These are phyloP conservation scores for Listronotus bonariensis DNA, from an alignment of 1,140 invertebrate genomes.

Conservation along the genomic window DNA sequence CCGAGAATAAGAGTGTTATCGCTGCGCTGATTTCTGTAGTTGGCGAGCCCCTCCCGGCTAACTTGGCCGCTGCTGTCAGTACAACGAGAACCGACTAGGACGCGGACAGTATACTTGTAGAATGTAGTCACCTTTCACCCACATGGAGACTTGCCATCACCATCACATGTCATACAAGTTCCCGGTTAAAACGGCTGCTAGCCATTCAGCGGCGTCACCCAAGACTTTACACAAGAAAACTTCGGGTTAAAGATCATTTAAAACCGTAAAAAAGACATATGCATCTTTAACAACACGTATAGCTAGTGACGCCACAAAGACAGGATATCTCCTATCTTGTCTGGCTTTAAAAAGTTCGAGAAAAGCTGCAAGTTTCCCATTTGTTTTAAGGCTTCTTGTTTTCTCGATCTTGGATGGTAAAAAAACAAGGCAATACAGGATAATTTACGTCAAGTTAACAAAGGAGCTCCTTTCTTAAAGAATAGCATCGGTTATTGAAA, in stretches of 20 bases:
- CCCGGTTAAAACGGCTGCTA: constrained; percentile 33
- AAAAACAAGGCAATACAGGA: too few relatives aligned
- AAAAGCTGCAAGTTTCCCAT: too few relatives aligned
- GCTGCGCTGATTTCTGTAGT: constrained; percentile 38
- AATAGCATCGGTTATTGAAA: too few relatives aligned
- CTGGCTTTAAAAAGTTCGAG: too few relatives aligned
- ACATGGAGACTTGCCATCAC: constrained; percentile 40
- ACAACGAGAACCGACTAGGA: constrained; percentile 29
- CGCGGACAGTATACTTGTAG: constrained; percentile 37
- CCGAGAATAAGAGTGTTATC: constrained; percentile 38
- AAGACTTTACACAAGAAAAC: neutral
- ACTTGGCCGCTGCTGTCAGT: constrained; percentile 34
- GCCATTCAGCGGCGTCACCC: constrained; percentile 27
- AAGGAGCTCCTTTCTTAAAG: too few relatives aligned
- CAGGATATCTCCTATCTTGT: too few relatives aligned
- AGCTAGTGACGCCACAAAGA: too few relatives aligned
- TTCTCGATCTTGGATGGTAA: too few relatives aligned
- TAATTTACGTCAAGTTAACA: too few relatives aligned
- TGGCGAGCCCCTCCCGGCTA: constrained; percentile 35
- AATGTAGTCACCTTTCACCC: constrained; percentile 40
- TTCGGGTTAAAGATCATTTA: neutral
- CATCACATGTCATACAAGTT: constrained; percentile 40
- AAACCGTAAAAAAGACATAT: neutral
- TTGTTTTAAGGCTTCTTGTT: too few relatives aligned
- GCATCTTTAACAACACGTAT: too few relatives aligned